phyloP scores from a whole-genome alignment of 2,888 invertebrate genomes.

The Cryptocephalus primarius region DNA sequence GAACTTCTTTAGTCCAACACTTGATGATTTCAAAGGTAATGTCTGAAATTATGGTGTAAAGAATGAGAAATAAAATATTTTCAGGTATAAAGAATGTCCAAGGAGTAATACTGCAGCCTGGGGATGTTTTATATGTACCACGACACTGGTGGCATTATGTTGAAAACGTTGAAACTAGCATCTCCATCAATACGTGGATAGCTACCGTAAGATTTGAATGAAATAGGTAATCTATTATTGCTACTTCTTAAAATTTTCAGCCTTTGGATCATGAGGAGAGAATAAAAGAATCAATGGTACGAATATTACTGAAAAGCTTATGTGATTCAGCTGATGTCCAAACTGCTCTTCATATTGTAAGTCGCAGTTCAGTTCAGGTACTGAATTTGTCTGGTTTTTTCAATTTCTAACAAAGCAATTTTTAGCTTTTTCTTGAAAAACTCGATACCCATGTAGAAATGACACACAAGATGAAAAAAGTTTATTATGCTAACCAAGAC shows the following conservation, averaged over 20 bases:
- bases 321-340: no score
- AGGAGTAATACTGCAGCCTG: conserved; percentile 61
- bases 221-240: conserved; percentile 6
- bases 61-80: not conserved
- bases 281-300: no score
- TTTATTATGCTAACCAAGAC: no score
- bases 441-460: no score
- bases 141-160: conserved; percentile 97
- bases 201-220: conserved; percentile 48
- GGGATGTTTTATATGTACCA: conserved; percentile 83
- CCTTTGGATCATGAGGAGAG: conserved; percentile 3
- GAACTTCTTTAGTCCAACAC: conserved; percentile 61
- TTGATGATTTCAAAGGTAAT: conserved; percentile 39
- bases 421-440: no score
- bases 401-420: no score
- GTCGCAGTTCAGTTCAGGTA: no score
- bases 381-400: no score
- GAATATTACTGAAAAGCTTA: no score
- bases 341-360: no score
- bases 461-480: no score
- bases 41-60: not conserved
- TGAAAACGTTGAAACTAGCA: conserved; percentile 64
- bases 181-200: conserved; percentile 59
- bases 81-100: conserved; percentile 24
- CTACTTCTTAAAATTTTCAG: not conserved